A percentile compares a stretch with the other conserved stretches of the same genome.
Conservation (phyloP, 2,113 vertebrate genomes). For the Podarcis raffonei region DNA sequence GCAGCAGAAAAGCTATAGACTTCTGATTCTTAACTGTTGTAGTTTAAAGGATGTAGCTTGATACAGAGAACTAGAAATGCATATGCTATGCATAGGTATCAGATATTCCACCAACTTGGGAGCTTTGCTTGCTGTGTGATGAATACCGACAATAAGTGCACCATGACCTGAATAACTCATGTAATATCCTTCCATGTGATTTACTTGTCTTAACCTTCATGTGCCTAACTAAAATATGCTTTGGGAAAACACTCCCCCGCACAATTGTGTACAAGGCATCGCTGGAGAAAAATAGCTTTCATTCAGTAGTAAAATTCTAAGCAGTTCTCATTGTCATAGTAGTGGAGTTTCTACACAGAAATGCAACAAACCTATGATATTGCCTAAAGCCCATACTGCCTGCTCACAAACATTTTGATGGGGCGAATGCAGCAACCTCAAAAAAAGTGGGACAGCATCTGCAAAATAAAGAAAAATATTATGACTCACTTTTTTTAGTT, state of each 20-base stretch:
- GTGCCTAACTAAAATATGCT: background rate
- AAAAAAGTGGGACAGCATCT: conserved; percentile 97
- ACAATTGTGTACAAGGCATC: background rate
- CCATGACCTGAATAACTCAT: background rate
- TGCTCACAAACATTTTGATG: conserved; percentile 99
- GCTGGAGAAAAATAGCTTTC: background rate
- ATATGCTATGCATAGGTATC: background rate
- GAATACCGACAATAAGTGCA: background rate
- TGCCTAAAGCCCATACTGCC: conserved; percentile 96
- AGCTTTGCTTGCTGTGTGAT: background rate
- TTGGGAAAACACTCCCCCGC: fast-evolving
- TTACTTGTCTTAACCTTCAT: background rate
- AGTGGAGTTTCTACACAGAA: background rate
- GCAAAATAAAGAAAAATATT: conserved; percentile 34
- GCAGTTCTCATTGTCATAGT: background rate
- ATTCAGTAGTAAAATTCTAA: background rate
- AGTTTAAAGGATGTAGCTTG: background rate
- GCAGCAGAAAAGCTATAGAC: background rate
- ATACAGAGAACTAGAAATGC: background rate
- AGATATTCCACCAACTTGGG: background rate
- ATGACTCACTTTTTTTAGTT: background rate
- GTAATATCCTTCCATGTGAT: background rate
- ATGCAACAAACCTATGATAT: conserved; percentile 91
- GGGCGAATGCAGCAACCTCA: conserved; percentile 92
- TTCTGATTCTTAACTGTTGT: background rate